These are phyloP conservation scores for Lobophora halterata DNA, from an alignment of 2,888 invertebrate genomes.

Conservation along the genomic window DNA sequence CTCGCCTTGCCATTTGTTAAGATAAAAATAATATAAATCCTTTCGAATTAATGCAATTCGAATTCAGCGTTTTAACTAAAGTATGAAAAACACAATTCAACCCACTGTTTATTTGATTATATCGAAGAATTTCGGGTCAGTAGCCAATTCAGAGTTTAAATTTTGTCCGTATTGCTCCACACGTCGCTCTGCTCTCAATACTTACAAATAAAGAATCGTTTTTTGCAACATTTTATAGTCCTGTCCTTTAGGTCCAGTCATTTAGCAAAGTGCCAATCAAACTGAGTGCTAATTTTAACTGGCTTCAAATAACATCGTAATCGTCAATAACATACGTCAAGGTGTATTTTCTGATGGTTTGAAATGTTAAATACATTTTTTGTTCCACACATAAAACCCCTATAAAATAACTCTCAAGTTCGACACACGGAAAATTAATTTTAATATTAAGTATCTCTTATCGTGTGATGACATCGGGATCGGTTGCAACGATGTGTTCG, in stretches of 20 bases:
- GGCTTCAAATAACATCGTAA: conserved; percentile 16
- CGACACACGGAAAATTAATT: conserved; percentile 22
- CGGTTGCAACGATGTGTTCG: conserved; percentile 17
- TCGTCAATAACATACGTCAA: conserved; percentile 8
- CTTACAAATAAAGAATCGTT: conserved; percentile 11
- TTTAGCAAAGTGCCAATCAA: conserved; percentile 26
- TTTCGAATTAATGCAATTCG: no score
- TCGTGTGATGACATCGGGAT: conserved; percentile 20
- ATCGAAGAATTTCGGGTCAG: conserved; percentile 9
- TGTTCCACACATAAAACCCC: conserved; percentile 17
- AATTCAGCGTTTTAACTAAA: no score
- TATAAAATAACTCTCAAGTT: conserved; percentile 19
- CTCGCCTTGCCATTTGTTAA: no score
- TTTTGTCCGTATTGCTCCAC: conserved; percentile 11
- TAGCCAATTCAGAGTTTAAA: conserved; percentile 7
- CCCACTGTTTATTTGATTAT: conserved; percentile 5
- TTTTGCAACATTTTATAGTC: conserved; percentile 3
- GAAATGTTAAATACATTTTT: conserved; percentile 12
- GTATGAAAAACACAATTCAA: no score
- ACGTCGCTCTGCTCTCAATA: conserved; percentile 10
- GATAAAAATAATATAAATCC: no score
- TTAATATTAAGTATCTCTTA: conserved; percentile 17
- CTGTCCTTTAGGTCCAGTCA: conserved; percentile 11
- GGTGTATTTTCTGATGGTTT: conserved; percentile 12
- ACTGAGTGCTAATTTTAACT: conserved; percentile 22